These are phyloP conservation scores for Aleadryas rufinucha DNA, from an alignment of 2,113 vertebrate species.

Conservation along the genomic window DNA sequence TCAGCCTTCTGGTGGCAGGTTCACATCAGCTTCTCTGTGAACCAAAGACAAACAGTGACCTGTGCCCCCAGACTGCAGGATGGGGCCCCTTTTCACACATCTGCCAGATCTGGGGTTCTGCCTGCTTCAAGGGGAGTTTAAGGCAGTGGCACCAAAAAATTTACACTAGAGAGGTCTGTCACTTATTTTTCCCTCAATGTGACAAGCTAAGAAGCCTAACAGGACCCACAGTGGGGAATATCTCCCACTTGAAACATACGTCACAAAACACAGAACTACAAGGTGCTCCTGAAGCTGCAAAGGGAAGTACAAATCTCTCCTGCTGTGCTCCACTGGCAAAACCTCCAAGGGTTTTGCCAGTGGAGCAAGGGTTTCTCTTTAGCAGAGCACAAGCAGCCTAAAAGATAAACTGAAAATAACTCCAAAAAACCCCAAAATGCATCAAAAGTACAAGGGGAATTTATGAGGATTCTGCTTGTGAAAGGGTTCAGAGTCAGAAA, in stretches of 20 bases:
- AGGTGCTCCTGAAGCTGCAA: not conserved
- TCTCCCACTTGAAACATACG: rapidly evolving
- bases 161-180: not conserved
- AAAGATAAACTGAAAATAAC: not conserved
- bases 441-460: not conserved
- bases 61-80: not conserved
- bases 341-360: no score
- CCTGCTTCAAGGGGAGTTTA: not conserved
- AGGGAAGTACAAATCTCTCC: not conserved
- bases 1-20: not conserved
- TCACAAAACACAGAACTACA: not conserved
- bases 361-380: no score
- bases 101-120: not conserved
- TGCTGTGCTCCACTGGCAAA: rapidly evolving
- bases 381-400: not conserved
- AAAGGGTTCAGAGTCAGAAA: not conserved
- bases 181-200: not conserved
- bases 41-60: not conserved
- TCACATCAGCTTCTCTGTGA: not conserved
- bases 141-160: not conserved
- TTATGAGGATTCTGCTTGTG: not conserved
- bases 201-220: not conserved
- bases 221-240: not conserved
- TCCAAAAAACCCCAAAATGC: not conserved
- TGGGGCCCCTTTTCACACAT: rapidly evolving